Evolutionary conservation across 2,113 vertebrate species (phyloP).

Genomic region (Indri indri): DNA sequence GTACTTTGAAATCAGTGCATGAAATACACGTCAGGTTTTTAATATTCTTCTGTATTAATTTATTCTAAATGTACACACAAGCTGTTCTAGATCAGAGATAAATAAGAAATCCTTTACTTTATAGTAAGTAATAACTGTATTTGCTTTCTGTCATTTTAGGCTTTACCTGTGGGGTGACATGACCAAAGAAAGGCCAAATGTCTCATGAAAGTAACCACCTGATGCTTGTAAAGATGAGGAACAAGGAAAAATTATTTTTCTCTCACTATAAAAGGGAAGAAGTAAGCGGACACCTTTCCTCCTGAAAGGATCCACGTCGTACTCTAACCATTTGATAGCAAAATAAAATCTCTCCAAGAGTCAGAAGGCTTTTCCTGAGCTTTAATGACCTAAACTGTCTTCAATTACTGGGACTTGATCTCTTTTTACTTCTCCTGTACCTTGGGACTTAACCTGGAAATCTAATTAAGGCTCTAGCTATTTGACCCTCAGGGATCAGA

Average conservation of each 20-base stretch:
- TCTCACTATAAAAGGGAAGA: neutral
- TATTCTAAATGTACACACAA: neutral
- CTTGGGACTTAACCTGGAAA: neutral
- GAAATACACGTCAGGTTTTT: neutral
- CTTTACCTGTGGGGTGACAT: neutral
- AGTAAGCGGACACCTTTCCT: neutral
- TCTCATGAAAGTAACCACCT: neutral
- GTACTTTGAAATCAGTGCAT: neutral
- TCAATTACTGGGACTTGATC: neutral
- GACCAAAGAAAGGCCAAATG: neutral
- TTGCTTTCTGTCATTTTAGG: too few species aligned
- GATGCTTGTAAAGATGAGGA: neutral
- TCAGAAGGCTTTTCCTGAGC: neutral
- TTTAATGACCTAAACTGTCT: neutral
- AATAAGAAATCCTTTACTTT: neutral
- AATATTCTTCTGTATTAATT: neutral
- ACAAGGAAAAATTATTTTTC: neutral
- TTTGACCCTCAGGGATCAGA: neutral
- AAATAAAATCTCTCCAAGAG: neutral
- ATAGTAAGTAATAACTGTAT: neutral
- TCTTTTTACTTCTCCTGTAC: too few species aligned
- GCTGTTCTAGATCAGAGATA: neutral
- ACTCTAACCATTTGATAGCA: neutral
- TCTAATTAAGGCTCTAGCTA: neutral
- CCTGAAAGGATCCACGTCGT: neutral